These are phyloP conservation scores for Conus ventricosus DNA, from an alignment of 1,140 invertebrate genomes.

Conservation along the genomic window DNA sequence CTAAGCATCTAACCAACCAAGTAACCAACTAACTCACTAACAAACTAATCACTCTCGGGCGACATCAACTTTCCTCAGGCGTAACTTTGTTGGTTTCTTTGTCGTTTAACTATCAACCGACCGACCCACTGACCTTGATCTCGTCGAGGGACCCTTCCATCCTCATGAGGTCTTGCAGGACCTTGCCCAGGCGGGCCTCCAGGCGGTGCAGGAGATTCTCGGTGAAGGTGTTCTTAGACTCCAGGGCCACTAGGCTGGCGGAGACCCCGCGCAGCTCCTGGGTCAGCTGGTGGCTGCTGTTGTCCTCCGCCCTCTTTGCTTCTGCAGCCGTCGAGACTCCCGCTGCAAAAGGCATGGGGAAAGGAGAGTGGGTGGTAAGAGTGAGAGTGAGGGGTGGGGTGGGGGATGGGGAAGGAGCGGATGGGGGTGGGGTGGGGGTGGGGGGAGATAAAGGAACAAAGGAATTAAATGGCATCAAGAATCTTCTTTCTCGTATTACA, in stretches of 20 bases:
- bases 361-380: not conserved
- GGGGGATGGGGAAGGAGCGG: too few species aligned
- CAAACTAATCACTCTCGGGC: too few species aligned
- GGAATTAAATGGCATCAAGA: too few species aligned
- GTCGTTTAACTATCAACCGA: too few species aligned
- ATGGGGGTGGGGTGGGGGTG: too few species aligned
- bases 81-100: too few species aligned
- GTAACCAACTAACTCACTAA: too few species aligned
- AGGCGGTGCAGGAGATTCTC: conserved; percentile 22
- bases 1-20: too few species aligned
- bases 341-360: not conserved
- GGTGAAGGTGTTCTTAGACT: not conserved
- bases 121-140: not conserved
- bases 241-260: not conserved
- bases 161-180: conserved; percentile 4
- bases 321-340: conserved; percentile 20
- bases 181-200: conserved; percentile 20
- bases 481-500: too few species aligned
- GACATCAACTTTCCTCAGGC: too few species aligned
- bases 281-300: conserved; percentile 8
- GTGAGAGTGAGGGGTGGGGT: too few species aligned
- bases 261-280: not conserved
- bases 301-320: conserved; percentile 32
- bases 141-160: conserved; percentile 15
- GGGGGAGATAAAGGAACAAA: too few species aligned